These are phyloP conservation scores for Anticlea derivata DNA, from an alignment of 2,888 invertebrate genomes.

Conservation along the genomic window DNA sequence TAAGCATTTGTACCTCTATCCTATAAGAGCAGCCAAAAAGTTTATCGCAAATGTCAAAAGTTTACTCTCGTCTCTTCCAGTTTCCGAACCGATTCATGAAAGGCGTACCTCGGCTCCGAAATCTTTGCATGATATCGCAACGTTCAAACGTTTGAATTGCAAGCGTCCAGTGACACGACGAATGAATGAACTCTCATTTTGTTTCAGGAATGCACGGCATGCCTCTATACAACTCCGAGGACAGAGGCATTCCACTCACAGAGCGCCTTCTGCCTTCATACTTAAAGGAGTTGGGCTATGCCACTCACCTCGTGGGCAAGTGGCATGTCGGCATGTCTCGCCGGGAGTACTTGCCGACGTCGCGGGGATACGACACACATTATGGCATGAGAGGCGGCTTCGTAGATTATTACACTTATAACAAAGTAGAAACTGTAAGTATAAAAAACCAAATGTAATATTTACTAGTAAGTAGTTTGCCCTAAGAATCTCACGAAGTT, in stretches of 20 bases:
- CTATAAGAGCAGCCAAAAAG: too few species aligned
- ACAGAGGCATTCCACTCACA: slow-evolving; percentile 74
- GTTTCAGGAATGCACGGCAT: slow-evolving; percentile 72
- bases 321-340: slow-evolving; percentile 94
- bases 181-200: not conserved
- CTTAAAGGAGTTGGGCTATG: slow-evolving; percentile 87
- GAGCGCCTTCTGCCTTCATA: slow-evolving; percentile 85
- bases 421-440: slow-evolving; percentile 71
- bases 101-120: too few species aligned
- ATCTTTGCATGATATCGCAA: too few species aligned
- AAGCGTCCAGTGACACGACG: too few species aligned
- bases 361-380: slow-evolving; percentile 91
- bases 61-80: too few species aligned
- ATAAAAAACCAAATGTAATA: too few species aligned
- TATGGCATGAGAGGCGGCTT: slow-evolving; percentile 91
- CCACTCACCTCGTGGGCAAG: slow-evolving; percentile 93
- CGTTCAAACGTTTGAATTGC: too few species aligned
- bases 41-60: too few species aligned
- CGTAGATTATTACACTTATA: slow-evolving; percentile 88
- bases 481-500: too few species aligned
- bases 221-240: slow-evolving; percentile 70
- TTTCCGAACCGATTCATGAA: too few species aligned
- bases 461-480: too few species aligned
- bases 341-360: slow-evolving; percentile 88
- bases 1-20: too few species aligned